Conservation (phyloP, 2,888 invertebrate species). For the Mantis religiosa region DNA sequence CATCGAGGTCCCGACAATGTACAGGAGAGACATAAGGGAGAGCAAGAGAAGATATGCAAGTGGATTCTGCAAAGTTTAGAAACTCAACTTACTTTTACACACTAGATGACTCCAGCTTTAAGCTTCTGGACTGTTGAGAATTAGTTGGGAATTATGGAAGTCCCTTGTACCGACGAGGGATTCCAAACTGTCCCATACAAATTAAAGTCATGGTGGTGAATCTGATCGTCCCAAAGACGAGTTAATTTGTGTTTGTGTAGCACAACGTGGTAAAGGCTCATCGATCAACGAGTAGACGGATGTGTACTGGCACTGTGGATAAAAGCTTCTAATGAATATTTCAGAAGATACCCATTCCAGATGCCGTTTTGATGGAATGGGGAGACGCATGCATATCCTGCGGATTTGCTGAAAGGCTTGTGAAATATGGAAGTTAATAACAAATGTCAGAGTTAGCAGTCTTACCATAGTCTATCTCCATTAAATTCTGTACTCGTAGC, state of each 20-base stretch:
- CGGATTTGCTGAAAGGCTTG: background rate
- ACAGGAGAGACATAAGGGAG: too few relatives aligned
- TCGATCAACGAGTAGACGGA: background rate
- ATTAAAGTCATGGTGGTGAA: background rate
- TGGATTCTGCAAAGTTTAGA: too few relatives aligned
- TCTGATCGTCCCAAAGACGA: background rate
- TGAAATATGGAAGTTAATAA: background rate
- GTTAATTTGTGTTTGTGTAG: background rate
- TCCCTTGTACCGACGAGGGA: too few relatives aligned
- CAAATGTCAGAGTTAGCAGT: background rate
- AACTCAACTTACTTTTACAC: too few relatives aligned
- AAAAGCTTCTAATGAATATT: background rate
- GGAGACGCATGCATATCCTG: background rate
- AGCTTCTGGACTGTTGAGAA: too few relatives aligned
- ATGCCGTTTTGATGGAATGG: background rate
- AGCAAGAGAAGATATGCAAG: too few relatives aligned
- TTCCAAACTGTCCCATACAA: too few relatives aligned
- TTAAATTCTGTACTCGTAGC: too few relatives aligned
- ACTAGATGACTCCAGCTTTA: too few relatives aligned
- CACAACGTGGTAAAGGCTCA: background rate
- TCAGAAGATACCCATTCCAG: background rate
- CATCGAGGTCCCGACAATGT: too few relatives aligned
- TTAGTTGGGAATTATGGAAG: too few relatives aligned
- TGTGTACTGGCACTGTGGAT: background rate
- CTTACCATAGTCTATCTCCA: background rate